These are phyloP conservation scores for Cryptomyrus ogoouensis DNA, from an alignment of 2,113 vertebrate genomes.

Conservation along the genomic window DNA sequence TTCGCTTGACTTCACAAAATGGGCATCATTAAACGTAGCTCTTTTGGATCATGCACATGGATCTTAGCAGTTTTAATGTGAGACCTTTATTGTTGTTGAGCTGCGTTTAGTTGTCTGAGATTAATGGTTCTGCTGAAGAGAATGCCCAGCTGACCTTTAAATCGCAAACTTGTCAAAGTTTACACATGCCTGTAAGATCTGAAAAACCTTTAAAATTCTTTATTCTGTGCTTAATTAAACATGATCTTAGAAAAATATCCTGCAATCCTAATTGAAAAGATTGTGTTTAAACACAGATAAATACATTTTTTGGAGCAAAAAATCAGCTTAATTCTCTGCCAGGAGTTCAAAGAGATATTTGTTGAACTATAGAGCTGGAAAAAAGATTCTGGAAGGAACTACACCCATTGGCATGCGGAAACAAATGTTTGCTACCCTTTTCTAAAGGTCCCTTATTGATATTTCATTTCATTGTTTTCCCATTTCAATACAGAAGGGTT, in stretches of 20 bases:
- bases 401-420: conserved; percentile 26
- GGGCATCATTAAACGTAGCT: conserved; percentile 25
- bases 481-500: conserved; percentile 33
- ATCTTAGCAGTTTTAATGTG: conserved; percentile 4
- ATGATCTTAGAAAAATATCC: conserved; percentile 8
- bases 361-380: conserved; percentile 19
- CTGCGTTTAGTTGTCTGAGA: neutral
- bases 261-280: conserved; percentile 24
- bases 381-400: conserved; percentile 24
- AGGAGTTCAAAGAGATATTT: conserved; percentile 25
- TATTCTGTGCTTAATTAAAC: conserved; percentile 7
- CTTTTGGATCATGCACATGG: conserved; percentile 15
- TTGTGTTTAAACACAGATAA: conserved; percentile 12
- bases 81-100: conserved; percentile 4
- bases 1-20: conserved; percentile 28
- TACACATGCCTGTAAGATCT: conserved; percentile 4
- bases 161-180: neutral
- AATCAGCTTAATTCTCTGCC: conserved; percentile 14
- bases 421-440: conserved; percentile 12
- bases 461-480: conserved; percentile 39
- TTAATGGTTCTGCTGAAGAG: neutral
- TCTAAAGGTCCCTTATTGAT: conserved; percentile 31
- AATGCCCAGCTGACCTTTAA: conserved; percentile 8
- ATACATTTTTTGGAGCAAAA: neutral
- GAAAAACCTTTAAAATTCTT: conserved; percentile 3